phyloP scores from a whole-genome alignment of 2,888 invertebrate genomes.

The Melanargia galathea region DNA sequence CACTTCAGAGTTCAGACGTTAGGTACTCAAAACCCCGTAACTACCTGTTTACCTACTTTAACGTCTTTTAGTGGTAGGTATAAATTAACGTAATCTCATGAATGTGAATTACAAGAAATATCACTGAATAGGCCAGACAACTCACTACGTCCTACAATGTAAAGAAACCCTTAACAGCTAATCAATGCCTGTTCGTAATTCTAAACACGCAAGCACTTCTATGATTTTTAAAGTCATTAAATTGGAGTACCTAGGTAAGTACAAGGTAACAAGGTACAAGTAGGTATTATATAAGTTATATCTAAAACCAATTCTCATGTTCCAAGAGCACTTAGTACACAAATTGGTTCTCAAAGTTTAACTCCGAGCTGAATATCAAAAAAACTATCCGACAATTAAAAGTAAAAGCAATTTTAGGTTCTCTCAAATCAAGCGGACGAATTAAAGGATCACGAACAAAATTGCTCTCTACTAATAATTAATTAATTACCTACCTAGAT shows the following conservation, averaged over 20 bases:
- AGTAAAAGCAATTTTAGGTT: constrained; percentile 15
- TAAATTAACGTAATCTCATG: too few species aligned
- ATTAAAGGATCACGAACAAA: neutral
- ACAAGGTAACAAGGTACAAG: too few species aligned
- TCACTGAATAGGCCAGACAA: too few species aligned
- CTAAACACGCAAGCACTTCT: neutral
- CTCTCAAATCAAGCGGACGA: too few species aligned
- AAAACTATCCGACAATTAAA: constrained; percentile 11
- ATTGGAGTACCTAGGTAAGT: neutral
- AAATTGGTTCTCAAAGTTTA: constrained; percentile 10
- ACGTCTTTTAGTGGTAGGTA: too few species aligned
- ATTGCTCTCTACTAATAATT: too few species aligned
- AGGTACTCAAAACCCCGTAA: too few species aligned
- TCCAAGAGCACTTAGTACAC: neutral
- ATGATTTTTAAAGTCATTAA: neutral
- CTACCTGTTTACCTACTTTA: too few species aligned
- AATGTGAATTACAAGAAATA: too few species aligned
- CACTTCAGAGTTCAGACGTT: too few species aligned
- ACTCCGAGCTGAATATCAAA: neutral
- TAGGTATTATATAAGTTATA: too few species aligned
- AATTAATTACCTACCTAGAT: too few species aligned
- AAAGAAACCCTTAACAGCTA: neutral
- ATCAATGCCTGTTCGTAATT: neutral
- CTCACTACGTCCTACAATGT: neutral
- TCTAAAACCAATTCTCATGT: constrained; percentile 18